Conservation (phyloP, 2,888 invertebrate genomes). For the Aphidoletes aphidimyza region DNA sequence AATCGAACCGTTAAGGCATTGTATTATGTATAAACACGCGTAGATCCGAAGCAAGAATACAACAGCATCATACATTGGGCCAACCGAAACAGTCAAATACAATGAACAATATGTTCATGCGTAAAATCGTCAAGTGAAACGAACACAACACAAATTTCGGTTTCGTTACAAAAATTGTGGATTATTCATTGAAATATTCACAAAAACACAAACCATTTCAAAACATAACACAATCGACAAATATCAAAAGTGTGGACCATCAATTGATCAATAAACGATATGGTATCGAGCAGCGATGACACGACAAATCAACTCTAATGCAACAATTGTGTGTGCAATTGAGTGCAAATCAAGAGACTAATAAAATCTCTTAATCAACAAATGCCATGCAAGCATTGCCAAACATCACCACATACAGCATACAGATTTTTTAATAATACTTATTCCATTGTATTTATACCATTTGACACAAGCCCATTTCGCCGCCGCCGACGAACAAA, state of each 20-base stretch:
- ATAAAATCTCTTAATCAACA: slow-evolving; percentile 31
- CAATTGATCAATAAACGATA: slow-evolving; percentile 21
- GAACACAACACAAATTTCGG: not conserved
- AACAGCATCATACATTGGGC: not conserved
- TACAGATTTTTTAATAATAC: slow-evolving; percentile 27
- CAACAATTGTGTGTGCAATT: slow-evolving; percentile 42
- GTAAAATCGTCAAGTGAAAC: slow-evolving; percentile 8
- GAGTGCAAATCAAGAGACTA: not conserved
- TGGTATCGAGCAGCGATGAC: slow-evolving; percentile 28
- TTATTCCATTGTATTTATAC: slow-evolving; percentile 3
- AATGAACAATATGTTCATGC: not conserved
- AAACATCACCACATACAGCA: not conserved
- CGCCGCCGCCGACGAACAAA: no score
- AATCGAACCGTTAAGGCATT: slow-evolving; percentile 54
- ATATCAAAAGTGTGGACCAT: not conserved
- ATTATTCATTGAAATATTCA: no score
- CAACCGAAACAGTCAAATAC: not conserved
- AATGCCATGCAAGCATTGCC: not conserved
- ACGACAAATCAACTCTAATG: slow-evolving; percentile 12
- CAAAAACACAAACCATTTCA: no score
- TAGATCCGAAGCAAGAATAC: slow-evolving; percentile 1
- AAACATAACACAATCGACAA: not conserved
- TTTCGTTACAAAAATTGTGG: no score
- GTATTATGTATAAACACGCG: slow-evolving; percentile 44
- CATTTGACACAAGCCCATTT: no score